Conservation (phyloP, 2,888 invertebrate genomes). For the Pelosia muscerda region DNA sequence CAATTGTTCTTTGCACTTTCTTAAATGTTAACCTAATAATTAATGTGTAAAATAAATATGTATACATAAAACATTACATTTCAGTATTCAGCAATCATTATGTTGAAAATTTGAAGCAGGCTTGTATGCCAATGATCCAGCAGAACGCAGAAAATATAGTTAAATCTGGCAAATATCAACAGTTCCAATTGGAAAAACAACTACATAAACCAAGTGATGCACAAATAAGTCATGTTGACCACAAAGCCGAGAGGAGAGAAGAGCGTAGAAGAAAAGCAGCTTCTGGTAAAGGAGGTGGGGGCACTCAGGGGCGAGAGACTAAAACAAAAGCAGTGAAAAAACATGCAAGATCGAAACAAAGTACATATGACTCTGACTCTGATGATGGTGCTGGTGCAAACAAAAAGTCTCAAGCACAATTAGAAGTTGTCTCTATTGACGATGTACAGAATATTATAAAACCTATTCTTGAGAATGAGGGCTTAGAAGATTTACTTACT, state of each 20-base stretch:
- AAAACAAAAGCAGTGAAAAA: conserved; percentile 98
- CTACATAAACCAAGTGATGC: conserved; percentile 78
- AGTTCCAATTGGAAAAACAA: conserved; percentile 90
- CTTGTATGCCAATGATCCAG: conserved; percentile 89
- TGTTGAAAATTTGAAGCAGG: conserved; percentile 89
- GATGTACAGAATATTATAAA: conserved; percentile 90
- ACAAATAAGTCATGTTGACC: conserved; percentile 75
- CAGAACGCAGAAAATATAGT: conserved; percentile 90
- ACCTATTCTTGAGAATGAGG: conserved; percentile 89
- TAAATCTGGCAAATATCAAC: conserved; percentile 91
- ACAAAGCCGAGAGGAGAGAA: conserved; percentile 92
- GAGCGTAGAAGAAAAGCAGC: conserved; percentile 95
- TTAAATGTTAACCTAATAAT: not conserved
- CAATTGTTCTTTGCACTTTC: not conserved
- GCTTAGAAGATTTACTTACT: conserved; percentile 89
- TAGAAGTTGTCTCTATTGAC: conserved; percentile 89
- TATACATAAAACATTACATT: conserved; percentile 26
- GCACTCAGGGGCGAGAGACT: conserved; percentile 97
- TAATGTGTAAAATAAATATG: not conserved
- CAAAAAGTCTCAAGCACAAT: conserved; percentile 72
- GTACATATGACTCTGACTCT: conserved; percentile 89
- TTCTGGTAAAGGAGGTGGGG: conserved; percentile 96
- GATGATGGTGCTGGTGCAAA: conserved; percentile 84
- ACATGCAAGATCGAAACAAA: conserved; percentile 87
- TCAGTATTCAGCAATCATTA: conserved; percentile 89